phyloP scores from a whole-genome alignment of 2,797 vertebrate genomes.

The Cossypha caffra region DNA sequence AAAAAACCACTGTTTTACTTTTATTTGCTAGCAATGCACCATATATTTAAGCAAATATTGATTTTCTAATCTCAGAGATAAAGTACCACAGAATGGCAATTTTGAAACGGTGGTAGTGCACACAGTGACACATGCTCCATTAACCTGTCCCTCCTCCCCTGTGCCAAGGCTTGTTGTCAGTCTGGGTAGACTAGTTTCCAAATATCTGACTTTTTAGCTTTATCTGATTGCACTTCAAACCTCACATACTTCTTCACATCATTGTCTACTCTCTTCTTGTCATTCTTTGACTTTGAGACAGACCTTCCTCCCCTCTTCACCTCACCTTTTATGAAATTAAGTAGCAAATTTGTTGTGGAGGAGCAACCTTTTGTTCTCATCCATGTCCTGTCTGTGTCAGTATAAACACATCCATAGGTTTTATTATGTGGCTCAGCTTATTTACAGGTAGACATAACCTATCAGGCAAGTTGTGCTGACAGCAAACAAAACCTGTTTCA shows the following conservation, averaged over 20 bases:
- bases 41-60: slow-evolving; percentile 64
- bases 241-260: not conserved
- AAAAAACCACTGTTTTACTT: not conserved
- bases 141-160: not conserved
- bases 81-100: slow-evolving; percentile 24
- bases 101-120: not conserved
- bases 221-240: not conserved
- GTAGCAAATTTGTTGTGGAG: not conserved
- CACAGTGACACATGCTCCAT: not conserved
- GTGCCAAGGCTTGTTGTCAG: not conserved
- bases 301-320: not conserved
- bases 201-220: not conserved
- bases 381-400: not conserved
- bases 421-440: not conserved
- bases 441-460: not conserved
- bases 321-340: not conserved
- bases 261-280: not conserved
- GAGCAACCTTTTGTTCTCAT: not conserved
- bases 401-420: not conserved
- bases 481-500: not conserved
- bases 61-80: slow-evolving; percentile 54
- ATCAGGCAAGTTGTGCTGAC: not conserved
- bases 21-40: slow-evolving; percentile 43
- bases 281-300: not conserved
- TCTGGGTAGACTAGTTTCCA: not conserved